These are phyloP conservation scores for Psittacus erithacus DNA, from an alignment of 2,113 vertebrate genomes.

Conservation along the genomic window DNA sequence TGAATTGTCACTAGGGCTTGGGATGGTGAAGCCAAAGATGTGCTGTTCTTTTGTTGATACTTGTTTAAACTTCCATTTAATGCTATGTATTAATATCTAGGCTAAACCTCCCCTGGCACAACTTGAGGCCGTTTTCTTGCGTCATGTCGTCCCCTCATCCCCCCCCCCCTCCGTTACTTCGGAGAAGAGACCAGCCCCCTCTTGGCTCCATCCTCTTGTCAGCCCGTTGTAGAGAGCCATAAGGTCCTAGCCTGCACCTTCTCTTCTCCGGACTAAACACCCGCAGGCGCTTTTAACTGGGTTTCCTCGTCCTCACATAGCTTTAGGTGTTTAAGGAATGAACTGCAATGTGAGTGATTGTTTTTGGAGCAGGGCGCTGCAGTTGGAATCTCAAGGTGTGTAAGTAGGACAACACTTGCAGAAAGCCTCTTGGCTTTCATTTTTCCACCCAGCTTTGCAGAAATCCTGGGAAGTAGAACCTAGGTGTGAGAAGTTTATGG, in stretches of 20 bases:
- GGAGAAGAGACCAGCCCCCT: not conserved
- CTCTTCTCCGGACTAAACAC: not conserved
- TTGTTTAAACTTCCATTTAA: not conserved
- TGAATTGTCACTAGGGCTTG: not conserved
- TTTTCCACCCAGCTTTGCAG: not conserved
- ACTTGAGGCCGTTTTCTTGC: not conserved
- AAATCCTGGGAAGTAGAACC: not conserved
- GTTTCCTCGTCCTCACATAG: not conserved
- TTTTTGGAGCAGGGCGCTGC: not conserved
- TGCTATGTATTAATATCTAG: not conserved
- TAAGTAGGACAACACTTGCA: not conserved
- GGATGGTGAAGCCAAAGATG: not conserved
- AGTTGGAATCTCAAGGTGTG: not conserved
- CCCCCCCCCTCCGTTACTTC: not conserved
- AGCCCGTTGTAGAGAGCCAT: not conserved
- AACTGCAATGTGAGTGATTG: not conserved
- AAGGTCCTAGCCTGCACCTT: not conserved
- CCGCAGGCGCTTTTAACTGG: rapidly evolving
- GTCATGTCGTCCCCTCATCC: not conserved
- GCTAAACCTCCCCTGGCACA: not conserved
- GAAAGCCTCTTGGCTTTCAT: rapidly evolving
- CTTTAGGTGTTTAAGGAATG: not conserved
- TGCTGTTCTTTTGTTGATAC: not conserved
- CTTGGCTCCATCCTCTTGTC: not conserved
- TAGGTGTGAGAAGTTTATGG: too few relatives aligned